phyloP scores from a whole-genome alignment of 1,140 invertebrate species.

The Drosophila bocki region DNA sequence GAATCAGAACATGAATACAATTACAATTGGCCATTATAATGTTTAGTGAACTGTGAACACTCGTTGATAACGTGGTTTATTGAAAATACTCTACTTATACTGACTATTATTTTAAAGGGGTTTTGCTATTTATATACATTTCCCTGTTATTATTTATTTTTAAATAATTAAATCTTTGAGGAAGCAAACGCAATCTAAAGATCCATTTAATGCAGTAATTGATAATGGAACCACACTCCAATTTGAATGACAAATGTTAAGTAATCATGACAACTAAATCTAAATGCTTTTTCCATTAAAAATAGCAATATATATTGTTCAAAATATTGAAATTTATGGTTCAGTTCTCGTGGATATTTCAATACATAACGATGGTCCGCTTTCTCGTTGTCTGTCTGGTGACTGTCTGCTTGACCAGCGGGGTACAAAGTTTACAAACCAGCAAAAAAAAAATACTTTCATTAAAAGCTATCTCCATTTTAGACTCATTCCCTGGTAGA shows the following conservation, averaged over 20 bases:
- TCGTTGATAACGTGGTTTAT: too few relatives aligned
- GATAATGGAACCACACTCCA: too few relatives aligned
- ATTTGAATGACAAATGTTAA: too few relatives aligned
- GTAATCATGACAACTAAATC: neutral
- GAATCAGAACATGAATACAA: neutral
- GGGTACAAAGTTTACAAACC: neutral
- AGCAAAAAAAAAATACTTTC: neutral
- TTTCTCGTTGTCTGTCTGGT: neutral
- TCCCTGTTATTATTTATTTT: too few relatives aligned
- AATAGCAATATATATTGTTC: neutral
- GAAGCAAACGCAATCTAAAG: too few relatives aligned
- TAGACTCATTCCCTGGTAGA: neutral
- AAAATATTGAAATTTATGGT: neutral
- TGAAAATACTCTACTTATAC: neutral
- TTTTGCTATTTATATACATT: too few relatives aligned
- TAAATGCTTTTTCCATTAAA: neutral
- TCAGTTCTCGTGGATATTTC: neutral
- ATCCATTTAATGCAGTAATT: too few relatives aligned
- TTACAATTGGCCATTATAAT: neutral
- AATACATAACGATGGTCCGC: neutral
- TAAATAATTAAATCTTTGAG: too few relatives aligned
- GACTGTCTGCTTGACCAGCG: neutral
- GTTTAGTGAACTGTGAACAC: neutral
- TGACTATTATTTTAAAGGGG: neutral
- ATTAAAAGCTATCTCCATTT: neutral